phyloP scores from a whole-genome alignment of 2,113 vertebrate species.

The Oncorhynchus kisutch region DNA sequence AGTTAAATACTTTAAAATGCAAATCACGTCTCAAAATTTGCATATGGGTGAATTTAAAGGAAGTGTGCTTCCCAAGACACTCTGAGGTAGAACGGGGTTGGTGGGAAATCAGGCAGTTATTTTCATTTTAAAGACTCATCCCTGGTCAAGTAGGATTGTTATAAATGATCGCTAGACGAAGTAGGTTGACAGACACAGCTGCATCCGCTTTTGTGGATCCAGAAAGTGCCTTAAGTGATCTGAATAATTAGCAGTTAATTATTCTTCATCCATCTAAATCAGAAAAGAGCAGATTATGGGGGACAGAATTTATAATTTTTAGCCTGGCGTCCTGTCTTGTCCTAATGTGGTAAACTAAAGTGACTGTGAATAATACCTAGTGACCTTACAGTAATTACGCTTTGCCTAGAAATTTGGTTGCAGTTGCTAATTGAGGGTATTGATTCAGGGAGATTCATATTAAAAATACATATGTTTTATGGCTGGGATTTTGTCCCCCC shows the following conservation, averaged over 20 bases:
- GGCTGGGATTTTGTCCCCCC: slow-evolving; percentile 44
- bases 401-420: slow-evolving; percentile 90
- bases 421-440: slow-evolving; percentile 92
- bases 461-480: slow-evolving; percentile 84
- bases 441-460: slow-evolving; percentile 85
- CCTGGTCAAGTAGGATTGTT: slow-evolving; percentile 91
- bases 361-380: slow-evolving; percentile 99
- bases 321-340: slow-evolving; percentile 94
- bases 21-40: slow-evolving; percentile 96
- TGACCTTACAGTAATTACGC: slow-evolving; percentile 97
- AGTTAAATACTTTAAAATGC: slow-evolving; percentile 99
- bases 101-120: slow-evolving; percentile 77
- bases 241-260: slow-evolving; percentile 99
- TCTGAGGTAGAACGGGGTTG: slow-evolving; percentile 81
- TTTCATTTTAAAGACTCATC: slow-evolving; percentile 80
- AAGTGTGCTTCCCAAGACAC: slow-evolving; percentile 95
- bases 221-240: slow-evolving; percentile 99
- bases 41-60: slow-evolving; percentile 98
- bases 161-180: slow-evolving; percentile 91
- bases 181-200: slow-evolving; percentile 82
- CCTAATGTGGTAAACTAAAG: slow-evolving; percentile 98
- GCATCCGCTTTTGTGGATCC: slow-evolving; percentile 90
- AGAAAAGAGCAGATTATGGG: slow-evolving; percentile 98
- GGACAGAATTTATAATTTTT: slow-evolving; percentile 99
- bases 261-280: slow-evolving; percentile 99